Evolutionary conservation across 1,140 invertebrate species (phyloP), one percentile per base, ranked within the genome.

Genomic region (Hydropsyche tenuis): DNA sequence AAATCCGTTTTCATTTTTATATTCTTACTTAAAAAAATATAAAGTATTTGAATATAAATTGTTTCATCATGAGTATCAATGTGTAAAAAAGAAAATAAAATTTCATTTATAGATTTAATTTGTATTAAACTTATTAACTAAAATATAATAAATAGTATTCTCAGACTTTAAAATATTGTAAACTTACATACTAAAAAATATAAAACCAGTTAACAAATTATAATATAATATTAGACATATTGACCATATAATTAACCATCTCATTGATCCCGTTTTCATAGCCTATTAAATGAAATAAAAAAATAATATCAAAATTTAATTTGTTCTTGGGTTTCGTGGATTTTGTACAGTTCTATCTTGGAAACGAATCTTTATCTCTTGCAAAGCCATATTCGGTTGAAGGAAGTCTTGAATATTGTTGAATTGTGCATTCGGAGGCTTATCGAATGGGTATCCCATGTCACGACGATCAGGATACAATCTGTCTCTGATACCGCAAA

Each of bases 361-460:
- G 73, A 88, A 87, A 25, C 82, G 78, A 60, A 90, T 86, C 14
- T 63, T 81, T 42, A 90, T 84, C 60, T 88, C 87, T 20, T 84
- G 82, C 14, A 87, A 81, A 20, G 79, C 80, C 88, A 90, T 90
- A 78, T 90, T 90, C 25, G 87, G 82, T 11, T 87, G 87, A 11
- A 89, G 73, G 81, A 90, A 89, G 75, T 88, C 84, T n/a, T 80
- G 79, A 42, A 89, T 75, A 11, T 84, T 86, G 72, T 85, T 82
- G 25, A 86, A 85, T 0, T 85, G 85, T 12, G 78, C 46, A 68
- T 84, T 80, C 5, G 85, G 82, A 66, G 85, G 80, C n/a, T 89
- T 85, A 79, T 91, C 90, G 79, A 91, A 91, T 16, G 90, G 90
- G 82, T 86, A 91, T 25, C 90, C 90, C 90, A 91, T 92, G 0